These are phyloP conservation scores for Ploceus nigricollis DNA, from an alignment of 2,113 vertebrate species.

Conservation along the genomic window DNA sequence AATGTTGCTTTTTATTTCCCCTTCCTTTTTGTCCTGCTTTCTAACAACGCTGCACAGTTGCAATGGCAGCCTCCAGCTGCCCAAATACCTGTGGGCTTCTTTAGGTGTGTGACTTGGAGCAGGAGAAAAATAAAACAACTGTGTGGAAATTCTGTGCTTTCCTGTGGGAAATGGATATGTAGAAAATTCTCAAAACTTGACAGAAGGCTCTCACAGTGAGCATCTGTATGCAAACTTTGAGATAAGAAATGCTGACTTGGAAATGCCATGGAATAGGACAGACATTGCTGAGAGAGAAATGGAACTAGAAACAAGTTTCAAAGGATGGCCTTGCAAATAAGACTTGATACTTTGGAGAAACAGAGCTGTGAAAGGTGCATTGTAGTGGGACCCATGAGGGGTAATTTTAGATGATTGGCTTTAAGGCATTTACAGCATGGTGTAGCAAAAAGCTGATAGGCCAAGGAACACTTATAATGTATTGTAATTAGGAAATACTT, in stretches of 20 bases:
- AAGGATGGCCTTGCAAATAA: not conserved
- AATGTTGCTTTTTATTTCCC: slow-evolving; percentile 13
- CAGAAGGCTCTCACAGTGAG: not conserved
- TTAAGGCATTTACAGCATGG: not conserved
- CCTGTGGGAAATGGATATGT: not conserved
- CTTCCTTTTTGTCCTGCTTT: slow-evolving; percentile 13
- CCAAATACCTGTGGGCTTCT: not conserved
- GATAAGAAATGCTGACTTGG: not conserved
- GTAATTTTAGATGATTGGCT: not conserved
- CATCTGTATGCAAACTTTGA: not conserved
- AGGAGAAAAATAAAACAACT: not conserved
- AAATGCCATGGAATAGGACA: not conserved
- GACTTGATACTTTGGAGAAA: not conserved
- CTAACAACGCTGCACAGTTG: not conserved
- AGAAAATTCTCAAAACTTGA: not conserved
- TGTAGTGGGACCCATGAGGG: not conserved
- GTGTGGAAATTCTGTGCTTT: not conserved
- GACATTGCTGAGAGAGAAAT: not conserved
- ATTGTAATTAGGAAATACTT: not conserved
- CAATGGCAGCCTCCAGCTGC: not conserved
- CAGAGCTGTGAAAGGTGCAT: not conserved
- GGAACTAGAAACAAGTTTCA: not conserved
- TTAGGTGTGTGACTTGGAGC: not conserved
- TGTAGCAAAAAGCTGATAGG: not conserved
- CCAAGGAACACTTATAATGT: not conserved